Conservation (phyloP, 2,797 vertebrate species). For the Sitta carolinensis region DNA sequence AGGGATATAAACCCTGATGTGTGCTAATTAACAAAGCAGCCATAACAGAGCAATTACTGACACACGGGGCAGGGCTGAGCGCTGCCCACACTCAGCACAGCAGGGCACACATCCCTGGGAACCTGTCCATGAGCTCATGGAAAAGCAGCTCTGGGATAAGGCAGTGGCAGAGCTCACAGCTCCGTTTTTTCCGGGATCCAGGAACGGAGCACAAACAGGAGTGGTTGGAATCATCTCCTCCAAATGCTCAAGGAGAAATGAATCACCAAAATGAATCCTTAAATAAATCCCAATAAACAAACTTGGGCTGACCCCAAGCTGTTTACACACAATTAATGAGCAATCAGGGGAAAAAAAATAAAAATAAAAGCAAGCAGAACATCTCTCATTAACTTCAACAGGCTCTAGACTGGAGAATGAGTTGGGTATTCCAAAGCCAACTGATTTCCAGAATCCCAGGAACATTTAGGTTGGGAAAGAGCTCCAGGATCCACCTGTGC, state of each 20-base stretch:
- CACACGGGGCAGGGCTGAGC: background rate
- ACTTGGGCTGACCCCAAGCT: constrained; percentile 19
- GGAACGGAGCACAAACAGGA: accelerated
- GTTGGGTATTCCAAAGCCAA: background rate
- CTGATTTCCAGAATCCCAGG: background rate
- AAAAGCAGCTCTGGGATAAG: background rate
- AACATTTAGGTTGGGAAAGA: background rate
- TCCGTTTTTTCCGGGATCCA: background rate
- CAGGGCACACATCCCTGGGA: background rate
- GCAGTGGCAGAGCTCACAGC: background rate
- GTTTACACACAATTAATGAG: constrained; percentile 28
- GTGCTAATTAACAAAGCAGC: background rate
- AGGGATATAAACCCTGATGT: background rate
- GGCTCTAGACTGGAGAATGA: background rate
- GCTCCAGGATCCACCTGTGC: background rate
- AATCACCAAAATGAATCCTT: background rate
- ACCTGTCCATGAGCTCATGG: accelerated
- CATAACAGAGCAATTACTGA: background rate
- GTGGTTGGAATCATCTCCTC: background rate
- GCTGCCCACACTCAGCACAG: background rate
- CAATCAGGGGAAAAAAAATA: background rate
- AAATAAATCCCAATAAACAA: constrained; percentile 35
- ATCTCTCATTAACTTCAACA: background rate
- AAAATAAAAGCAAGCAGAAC: background rate
- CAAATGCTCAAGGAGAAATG: background rate